Base-by-base conservation (phyloP, 2,797 vertebrate species). In the Pelodytes ibericus region DNA sequence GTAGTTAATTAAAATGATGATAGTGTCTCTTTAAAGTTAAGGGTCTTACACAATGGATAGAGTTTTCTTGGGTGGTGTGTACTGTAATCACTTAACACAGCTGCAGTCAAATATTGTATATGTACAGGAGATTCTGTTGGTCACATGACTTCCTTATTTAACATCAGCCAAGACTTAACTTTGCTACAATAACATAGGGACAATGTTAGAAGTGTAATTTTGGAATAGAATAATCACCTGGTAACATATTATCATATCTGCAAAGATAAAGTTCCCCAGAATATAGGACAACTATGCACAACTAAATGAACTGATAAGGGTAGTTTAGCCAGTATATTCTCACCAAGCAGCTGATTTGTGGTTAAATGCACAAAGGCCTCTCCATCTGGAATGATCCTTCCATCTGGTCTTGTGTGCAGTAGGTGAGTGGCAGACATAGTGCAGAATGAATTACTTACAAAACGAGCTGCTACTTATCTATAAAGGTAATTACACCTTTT, bases 231-330 rank as follows among this genome's bases (percentile, higher is more conserved):
- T 39, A 69, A 22, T 64, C 49, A 72, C 47, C 64, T 69, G 64
- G 27, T 63, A 33, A 26, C 26, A 61, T 60, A 63, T 57, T 31
- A 22, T 18, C 31, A 24, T 73, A 74, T 79, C 77, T 68, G 71
- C 36, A 69, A 78, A 78, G 76, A 63, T 78, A 63, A 78, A 56
- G 68, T 72, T 67, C 60, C 63, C 16, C 30, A 39, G 47, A 56
- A 25, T 33, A 30, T 25, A 62, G 44, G 65, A 58, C 65, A 73
- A 73, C 69, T 79, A 79, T 79, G 71, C 64, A 79, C 71, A 73
- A 72, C 73, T 79, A 79, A 73, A 79, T 79, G 73, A 79, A 79
- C 77, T 56, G 71, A 74, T 69, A 73, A 79, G 77, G 36, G 64
- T 57, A 69, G 77, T 79, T 79, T 73, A 79, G 53, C 64, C 71